These are phyloP conservation scores for Calcarius ornatus DNA, from an alignment of 2,113 vertebrate species.

Conservation along the genomic window DNA sequence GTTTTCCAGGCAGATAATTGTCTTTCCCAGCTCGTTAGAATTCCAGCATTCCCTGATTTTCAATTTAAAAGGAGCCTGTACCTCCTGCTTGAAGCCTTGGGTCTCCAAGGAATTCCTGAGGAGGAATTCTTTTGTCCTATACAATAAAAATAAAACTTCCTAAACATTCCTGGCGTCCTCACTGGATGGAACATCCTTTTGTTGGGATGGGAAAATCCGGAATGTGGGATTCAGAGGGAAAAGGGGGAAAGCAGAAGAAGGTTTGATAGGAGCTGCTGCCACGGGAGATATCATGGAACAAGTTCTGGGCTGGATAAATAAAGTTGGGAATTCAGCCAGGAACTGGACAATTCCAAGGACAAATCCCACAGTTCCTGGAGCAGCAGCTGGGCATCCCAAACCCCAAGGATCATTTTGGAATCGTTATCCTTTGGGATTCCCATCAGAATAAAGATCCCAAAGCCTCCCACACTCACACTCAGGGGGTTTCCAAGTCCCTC, in stretches of 20 bases:
- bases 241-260: neutral
- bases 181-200: neutral
- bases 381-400: neutral
- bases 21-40: slow-evolving; percentile 75
- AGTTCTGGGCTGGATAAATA: slow-evolving; percentile 76
- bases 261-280: slow-evolving; percentile 70
- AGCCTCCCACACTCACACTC: rapidly evolving
- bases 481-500: neutral
- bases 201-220: neutral
- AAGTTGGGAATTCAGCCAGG: slow-evolving; percentile 78
- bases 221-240: slow-evolving; percentile 54
- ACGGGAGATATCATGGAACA: slow-evolving; percentile 58
- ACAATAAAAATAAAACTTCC: neutral
- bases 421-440: rapidly evolving
- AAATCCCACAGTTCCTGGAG: slow-evolving; percentile 41
- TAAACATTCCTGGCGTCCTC: neutral
- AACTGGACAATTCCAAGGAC: slow-evolving; percentile 65
- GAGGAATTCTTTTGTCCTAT: neutral
- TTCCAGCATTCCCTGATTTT: slow-evolving; percentile 45
- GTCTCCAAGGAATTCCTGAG: neutral
- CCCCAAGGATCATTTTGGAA: no score
- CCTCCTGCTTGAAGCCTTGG: neutral
- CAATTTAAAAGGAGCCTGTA: slow-evolving; percentile 57
- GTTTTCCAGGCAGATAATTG: slow-evolving; percentile 74
- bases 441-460: neutral